Percentiles rank a stretch among this genome's conserved stretches.
Evolutionary conservation across 2,888 invertebrate species (phyloP).

Genomic region (Theristus sp.): DNA sequence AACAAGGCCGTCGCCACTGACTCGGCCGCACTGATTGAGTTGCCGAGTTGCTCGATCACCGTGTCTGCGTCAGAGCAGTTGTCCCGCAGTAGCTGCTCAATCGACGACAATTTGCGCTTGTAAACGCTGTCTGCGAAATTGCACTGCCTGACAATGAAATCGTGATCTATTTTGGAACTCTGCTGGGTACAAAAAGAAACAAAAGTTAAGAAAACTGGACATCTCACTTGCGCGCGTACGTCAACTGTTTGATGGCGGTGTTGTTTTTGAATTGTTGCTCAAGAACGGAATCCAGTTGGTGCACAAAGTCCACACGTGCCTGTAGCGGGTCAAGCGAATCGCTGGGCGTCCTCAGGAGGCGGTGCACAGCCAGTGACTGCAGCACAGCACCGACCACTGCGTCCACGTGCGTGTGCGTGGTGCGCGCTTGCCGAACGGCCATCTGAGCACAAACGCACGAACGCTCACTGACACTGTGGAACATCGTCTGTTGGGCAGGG

Average conservation of each 20-base stretch:
- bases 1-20: slow-evolving; percentile 55
- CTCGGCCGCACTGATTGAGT: slow-evolving; percentile 44
- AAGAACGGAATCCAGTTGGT: background rate
- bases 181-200: too few species aligned
- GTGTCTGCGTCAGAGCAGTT: background rate
- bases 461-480: too few species aligned
- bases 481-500: too few species aligned
- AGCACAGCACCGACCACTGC: slow-evolving; percentile 34
- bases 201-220: background rate
- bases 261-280: background rate
- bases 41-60: slow-evolving; percentile 35
- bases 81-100: background rate
- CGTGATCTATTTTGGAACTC: too few species aligned
- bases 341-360: slow-evolving; percentile 33
- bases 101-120: background rate
- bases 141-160: background rate
- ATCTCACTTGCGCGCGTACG: background rate
- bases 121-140: background rate
- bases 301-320: background rate
- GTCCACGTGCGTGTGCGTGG: slow-evolving; percentile 43
- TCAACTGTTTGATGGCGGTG: background rate
- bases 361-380: slow-evolving; percentile 42
- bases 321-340: background rate
- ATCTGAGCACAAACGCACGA: too few species aligned
- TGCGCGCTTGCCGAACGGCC: slow-evolving; percentile 30